Percentiles rank a stretch among this genome's conserved stretches.
Evolutionary conservation across 1,140 invertebrate genomes (phyloP).

Genomic region (Hormaphis cornu): DNA sequence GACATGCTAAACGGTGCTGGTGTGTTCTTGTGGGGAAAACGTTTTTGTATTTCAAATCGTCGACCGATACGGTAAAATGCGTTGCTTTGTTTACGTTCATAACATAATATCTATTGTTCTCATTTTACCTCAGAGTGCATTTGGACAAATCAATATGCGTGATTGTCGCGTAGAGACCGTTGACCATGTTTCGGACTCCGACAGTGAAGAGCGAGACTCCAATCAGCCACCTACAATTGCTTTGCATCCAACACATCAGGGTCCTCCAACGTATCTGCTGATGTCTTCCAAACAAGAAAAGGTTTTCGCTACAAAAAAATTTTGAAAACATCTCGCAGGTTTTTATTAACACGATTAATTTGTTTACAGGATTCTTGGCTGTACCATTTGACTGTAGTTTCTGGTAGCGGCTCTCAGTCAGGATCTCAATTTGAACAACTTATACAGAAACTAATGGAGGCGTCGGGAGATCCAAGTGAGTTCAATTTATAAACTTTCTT

Average conservation of each 20-base stretch:
- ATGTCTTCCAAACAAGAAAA: slow-evolving; percentile 76
- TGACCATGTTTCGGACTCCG: slow-evolving; percentile 82
- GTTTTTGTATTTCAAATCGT: slow-evolving; percentile 89
- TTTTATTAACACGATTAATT: background rate
- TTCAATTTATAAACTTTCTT: slow-evolving; percentile 32
- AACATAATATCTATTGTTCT: background rate
- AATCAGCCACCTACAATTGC: slow-evolving; percentile 70
- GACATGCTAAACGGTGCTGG: slow-evolving; percentile 89
- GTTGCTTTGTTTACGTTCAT: background rate
- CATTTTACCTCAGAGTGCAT: slow-evolving; percentile 60
- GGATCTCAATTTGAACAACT: slow-evolving; percentile 92
- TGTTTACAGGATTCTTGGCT: slow-evolving; percentile 72
- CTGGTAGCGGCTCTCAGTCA: slow-evolving; percentile 76
- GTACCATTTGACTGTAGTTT: slow-evolving; percentile 88
- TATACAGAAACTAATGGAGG: slow-evolving; percentile 89
- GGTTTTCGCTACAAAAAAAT: slow-evolving; percentile 40
- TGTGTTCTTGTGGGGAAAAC: slow-evolving; percentile 90
- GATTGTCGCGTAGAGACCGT: slow-evolving; percentile 89
- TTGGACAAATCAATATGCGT: slow-evolving; percentile 90
- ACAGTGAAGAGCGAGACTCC: slow-evolving; percentile 75
- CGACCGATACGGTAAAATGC: slow-evolving; percentile 70
- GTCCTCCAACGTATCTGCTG: slow-evolving; percentile 80
- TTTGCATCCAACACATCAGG: slow-evolving; percentile 80
- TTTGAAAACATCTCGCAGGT: no score
- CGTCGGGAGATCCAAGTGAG: slow-evolving; percentile 83